Conservation (phyloP, 2,888 invertebrate species). For the Dicranocentrus wangi region DNA sequence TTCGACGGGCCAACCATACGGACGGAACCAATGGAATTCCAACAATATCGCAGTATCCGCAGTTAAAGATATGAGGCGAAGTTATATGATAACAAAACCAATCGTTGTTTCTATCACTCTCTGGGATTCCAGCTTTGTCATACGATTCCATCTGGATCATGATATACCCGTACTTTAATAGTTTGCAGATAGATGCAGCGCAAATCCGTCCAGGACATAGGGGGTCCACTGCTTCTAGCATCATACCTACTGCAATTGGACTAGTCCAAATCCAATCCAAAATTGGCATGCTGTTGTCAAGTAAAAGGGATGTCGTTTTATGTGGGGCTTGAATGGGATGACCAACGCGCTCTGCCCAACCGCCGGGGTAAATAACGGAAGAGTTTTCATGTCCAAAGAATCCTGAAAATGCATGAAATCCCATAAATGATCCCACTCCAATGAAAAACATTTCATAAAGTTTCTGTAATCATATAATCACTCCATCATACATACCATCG, state of each 20-base stretch:
- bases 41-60: no score
- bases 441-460: no score
- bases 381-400: conserved; percentile 99
- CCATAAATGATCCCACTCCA: no score
- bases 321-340: no score
- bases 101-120: conserved; percentile 77
- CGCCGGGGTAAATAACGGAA: conserved; percentile 94
- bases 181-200: conserved; percentile 95
- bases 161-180: conserved; percentile 91
- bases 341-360: conserved; percentile 93
- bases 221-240: conserved; percentile 97
- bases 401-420: no score
- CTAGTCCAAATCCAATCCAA: background rate
- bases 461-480: no score
- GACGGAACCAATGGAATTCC: conserved; percentile 88
- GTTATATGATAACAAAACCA: conserved; percentile 98
- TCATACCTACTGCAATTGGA: conserved; percentile 91
- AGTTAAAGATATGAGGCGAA: conserved; percentile 95
- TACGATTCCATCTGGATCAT: conserved; percentile 98
- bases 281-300: no score
- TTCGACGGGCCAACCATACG: conserved; percentile 81
- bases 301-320: no score
- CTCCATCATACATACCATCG: conserved; percentile 58
- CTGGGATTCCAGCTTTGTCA: conserved; percentile 73
- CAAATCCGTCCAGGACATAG: conserved; percentile 93